Conservation (phyloP, 2,113 vertebrate genomes). For the Heterotilapia buettikoferi region DNA sequence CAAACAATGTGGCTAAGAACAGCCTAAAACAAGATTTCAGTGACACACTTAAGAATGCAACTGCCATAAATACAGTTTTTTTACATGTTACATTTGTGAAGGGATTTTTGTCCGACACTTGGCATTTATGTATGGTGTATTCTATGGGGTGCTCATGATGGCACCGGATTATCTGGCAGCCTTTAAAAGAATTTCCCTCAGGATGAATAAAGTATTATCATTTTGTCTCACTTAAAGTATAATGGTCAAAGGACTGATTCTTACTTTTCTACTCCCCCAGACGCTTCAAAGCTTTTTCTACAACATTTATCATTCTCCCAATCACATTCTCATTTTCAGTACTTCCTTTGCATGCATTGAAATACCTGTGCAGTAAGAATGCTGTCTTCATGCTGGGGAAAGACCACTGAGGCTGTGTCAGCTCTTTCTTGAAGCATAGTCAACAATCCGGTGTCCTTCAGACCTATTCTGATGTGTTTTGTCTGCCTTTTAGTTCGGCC, state of each 20-base stretch:
- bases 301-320: not conserved
- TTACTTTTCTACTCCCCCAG: not conserved
- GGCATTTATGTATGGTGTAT: not conserved
- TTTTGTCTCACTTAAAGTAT: not conserved
- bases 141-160: not conserved
- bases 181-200: not conserved
- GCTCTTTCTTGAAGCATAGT: not conserved
- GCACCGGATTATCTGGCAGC: not conserved
- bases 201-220: not conserved
- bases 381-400: not conserved
- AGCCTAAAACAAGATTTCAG: not conserved
- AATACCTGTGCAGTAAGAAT: not conserved
- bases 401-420: not conserved
- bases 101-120: accelerated
- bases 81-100: not conserved
- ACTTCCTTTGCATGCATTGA: not conserved
- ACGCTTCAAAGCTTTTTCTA: not conserved
- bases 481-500: not conserved
- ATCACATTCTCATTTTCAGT: not conserved
- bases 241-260: not conserved
- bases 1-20: not conserved
- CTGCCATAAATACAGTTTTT: accelerated
- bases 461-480: not conserved
- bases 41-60: not conserved
- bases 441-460: not conserved